Percentiles rank a stretch among this genome's conserved stretches.
phyloP scores from a whole-genome alignment of 2,797 vertebrate genomes.

The Paramormyrops hopkinsi region DNA sequence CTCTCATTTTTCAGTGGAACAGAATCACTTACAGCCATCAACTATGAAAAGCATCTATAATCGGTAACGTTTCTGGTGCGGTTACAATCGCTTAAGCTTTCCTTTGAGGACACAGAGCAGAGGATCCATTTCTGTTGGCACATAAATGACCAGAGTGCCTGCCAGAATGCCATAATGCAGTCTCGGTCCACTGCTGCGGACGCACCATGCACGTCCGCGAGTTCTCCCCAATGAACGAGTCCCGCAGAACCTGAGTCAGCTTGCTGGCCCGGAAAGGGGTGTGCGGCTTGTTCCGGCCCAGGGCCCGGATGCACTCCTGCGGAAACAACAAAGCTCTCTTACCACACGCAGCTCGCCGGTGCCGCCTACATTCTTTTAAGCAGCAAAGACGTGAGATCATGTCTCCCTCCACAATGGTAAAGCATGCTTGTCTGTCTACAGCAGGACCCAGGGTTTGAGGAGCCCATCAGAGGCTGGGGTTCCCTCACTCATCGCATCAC shows the following conservation, averaged over 20 bases:
- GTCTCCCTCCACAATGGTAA: background rate
- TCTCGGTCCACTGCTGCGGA: background rate
- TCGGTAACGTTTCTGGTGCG: background rate
- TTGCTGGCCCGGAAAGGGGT: slow-evolving; percentile 97
- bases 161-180: background rate
- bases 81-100: background rate
- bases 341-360: background rate
- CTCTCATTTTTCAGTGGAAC: slow-evolving; percentile 14
- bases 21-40: background rate
- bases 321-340: slow-evolving; percentile 33
- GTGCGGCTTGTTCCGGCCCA: slow-evolving; percentile 94
- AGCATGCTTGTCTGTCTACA: background rate
- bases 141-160: background rate
- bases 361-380: background rate
- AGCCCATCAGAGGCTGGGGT: background rate
- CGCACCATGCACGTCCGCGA: slow-evolving; percentile 95
- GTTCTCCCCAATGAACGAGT: slow-evolving; percentile 98
- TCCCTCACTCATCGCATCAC: background rate
- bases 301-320: slow-evolving; percentile 92
- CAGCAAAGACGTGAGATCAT: background rate
- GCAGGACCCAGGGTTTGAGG: background rate
- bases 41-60: background rate
- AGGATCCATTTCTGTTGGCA: background rate
- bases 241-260: slow-evolving; percentile 92
- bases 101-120: background rate